Conservation (phyloP, 2,888 invertebrate genomes). For the Caenorhabditis virilis region DNA sequence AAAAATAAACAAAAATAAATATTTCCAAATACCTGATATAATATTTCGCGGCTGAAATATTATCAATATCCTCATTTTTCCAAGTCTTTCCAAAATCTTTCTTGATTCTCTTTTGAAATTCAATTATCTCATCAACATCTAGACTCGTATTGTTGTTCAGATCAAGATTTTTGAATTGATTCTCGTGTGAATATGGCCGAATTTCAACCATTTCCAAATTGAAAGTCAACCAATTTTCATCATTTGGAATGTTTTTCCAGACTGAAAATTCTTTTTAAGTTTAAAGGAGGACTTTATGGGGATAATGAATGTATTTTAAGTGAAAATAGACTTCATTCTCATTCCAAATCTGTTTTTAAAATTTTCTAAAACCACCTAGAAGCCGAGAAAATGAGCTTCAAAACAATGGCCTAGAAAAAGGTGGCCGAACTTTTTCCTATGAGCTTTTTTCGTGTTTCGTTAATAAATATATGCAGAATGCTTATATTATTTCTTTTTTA, state of each 20-base stretch:
- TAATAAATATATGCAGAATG: no score
- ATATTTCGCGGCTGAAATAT: conserved; percentile 59
- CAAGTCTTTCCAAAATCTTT: conserved; percentile 66
- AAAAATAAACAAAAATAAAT: background rate
- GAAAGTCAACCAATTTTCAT: conserved; percentile 68
- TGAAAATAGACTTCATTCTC: no score
- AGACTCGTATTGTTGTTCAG: conserved; percentile 58
- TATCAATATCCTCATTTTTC: conserved; percentile 68
- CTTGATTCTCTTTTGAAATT: conserved; percentile 52
- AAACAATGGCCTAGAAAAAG: no score
- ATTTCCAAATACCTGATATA: conserved; percentile 56
- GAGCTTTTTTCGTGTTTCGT: no score
- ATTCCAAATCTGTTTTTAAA: no score
- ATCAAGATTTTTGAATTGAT: conserved; percentile 64
- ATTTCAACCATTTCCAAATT: conserved; percentile 62
- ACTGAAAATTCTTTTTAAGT: no score
- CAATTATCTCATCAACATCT: conserved; percentile 50
- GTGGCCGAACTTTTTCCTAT: no score
- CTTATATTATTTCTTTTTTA: no score
- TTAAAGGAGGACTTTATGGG: no score
- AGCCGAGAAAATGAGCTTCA: no score
- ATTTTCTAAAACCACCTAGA: no score
- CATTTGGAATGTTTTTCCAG: conserved; percentile 67
- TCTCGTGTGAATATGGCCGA: conserved; percentile 51
- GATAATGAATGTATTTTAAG: no score